A percentile compares a stretch with the other conserved stretches of the same genome.
Conservation (phyloP, 1,140 invertebrate species). For the Tetragonula clypearis region DNA sequence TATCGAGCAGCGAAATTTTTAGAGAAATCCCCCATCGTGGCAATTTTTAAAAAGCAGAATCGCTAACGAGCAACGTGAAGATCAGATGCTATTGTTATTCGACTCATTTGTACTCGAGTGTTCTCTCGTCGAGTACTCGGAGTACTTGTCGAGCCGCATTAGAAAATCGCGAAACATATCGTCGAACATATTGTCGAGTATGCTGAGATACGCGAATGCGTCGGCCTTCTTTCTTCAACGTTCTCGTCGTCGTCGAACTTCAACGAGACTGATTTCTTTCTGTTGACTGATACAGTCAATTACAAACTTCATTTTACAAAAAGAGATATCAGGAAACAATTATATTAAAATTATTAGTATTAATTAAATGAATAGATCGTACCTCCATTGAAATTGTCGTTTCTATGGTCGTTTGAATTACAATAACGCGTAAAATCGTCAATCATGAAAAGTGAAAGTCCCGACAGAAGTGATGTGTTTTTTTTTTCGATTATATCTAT, state of each 20-base stretch:
- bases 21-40: neutral
- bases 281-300: neutral
- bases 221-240: neutral
- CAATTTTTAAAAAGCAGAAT: conserved; percentile 1
- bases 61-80: neutral
- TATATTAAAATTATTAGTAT: neutral
- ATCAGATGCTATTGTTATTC: conserved; percentile 38
- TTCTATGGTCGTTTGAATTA: neutral
- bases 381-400: neutral
- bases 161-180: conserved; percentile 38
- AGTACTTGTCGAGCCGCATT: conserved; percentile 4
- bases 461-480: neutral
- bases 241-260: neutral
- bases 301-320: neutral
- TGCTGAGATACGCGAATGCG: conserved; percentile 27
- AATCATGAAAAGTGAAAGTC: neutral
- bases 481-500: too few relatives aligned
- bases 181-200: conserved; percentile 23
- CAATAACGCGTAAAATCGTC: neutral
- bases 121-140: conserved; percentile 8
- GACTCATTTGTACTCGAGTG: conserved; percentile 33
- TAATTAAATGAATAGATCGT: neutral
- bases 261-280: too few relatives aligned
- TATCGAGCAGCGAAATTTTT: neutral
- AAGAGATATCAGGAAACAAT: neutral